A percentile compares a stretch with the other conserved stretches of the same genome.
Evolutionary conservation across 2,888 invertebrate genomes (phyloP).

Genomic region (Lasioglossum vierecki): DNA sequence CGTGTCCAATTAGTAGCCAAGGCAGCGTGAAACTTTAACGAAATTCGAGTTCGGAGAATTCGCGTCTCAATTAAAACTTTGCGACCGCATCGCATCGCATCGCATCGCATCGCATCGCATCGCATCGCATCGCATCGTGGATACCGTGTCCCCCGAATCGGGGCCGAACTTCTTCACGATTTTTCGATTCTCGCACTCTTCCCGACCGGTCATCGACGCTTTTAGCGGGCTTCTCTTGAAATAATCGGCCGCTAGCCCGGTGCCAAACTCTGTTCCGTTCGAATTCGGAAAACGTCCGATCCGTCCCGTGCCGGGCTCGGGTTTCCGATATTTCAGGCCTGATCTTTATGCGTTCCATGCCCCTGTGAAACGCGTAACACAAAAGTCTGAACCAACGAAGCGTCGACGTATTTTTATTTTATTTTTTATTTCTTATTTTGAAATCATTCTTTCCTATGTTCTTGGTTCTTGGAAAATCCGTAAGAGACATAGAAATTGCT

Average conservation of each 20-base stretch:
- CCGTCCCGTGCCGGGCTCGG: neutral
- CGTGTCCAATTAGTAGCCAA: conserved; percentile 75
- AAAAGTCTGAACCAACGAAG: neutral
- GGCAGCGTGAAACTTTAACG: conserved; percentile 73
- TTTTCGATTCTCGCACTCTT: conserved; percentile 24
- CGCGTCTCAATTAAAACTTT: conserved; percentile 64
- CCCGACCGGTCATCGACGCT: conserved; percentile 36
- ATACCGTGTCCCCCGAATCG: neutral
- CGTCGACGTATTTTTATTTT: neutral
- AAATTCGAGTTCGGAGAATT: conserved; percentile 74
- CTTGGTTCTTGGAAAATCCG: no score
- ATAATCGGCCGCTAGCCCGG: conserved; percentile 28
- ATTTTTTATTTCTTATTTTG: no score
- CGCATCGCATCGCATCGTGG: neutral
- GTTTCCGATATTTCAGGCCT: conserved; percentile 1
- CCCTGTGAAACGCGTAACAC: neutral
- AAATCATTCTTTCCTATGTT: no score
- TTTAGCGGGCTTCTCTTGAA: conserved; percentile 36
- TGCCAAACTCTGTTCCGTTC: conserved; percentile 30
- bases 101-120: neutral
- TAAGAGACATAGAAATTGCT: neutral
- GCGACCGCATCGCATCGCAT: conserved; percentile 3
- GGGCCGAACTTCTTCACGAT: neutral
- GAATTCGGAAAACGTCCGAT: conserved; percentile 25
- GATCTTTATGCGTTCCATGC: neutral